Base-by-base conservation (phyloP, 2,888 invertebrate species). In the Urechis unicinctus region DNA sequence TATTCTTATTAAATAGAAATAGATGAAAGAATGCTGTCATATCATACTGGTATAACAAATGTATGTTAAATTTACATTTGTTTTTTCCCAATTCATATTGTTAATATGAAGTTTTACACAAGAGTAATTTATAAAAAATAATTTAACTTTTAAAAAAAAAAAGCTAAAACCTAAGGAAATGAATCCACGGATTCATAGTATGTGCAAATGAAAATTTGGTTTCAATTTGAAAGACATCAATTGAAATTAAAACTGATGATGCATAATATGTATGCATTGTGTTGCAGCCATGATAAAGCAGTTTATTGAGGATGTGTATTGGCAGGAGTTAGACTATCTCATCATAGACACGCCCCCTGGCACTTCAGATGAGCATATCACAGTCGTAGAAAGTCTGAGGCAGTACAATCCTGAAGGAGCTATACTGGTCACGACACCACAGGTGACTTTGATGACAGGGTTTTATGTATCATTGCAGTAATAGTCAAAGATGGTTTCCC, bases 291-390 rank as follows among this genome's bases (percentile, higher is more conserved):
- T 97, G 88, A 95, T 96, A 70, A 86, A 88, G 56, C 94, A 96
- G 79, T 96, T 96, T 79, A 80, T 96, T 41, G 88, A 88, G 64
- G 93, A 96, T 79, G 95, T 96, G 26, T 93, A 94, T 78, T 96
- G 96, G 96, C 91, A 91, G 5, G 85, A 85, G 25, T 77, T 95
- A 61, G 94, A 97, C 78, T 89, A 89, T 73, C 79, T 96, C 42
- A 80, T 96, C 25, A 85, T 96, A 53, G 96, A 96, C 73, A 95
- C 95, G 1, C 96, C 96, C 0, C 96, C 96, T 43, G 96, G 92
- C 1, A 96, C 81, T 6, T 94, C 93, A 0, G 96, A 96, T 80
- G 96, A 97, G 80, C 96, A 96, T 80, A 82, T 96, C 29, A 90
- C 93, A 0, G 85, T 88, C 0, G 85, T 88, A 1, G 86, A 88